Evolutionary conservation across 2,888 invertebrate species (phyloP), one percentile per base, ranked within the genome.

Genomic region (Cistogaster globosa): DNA sequence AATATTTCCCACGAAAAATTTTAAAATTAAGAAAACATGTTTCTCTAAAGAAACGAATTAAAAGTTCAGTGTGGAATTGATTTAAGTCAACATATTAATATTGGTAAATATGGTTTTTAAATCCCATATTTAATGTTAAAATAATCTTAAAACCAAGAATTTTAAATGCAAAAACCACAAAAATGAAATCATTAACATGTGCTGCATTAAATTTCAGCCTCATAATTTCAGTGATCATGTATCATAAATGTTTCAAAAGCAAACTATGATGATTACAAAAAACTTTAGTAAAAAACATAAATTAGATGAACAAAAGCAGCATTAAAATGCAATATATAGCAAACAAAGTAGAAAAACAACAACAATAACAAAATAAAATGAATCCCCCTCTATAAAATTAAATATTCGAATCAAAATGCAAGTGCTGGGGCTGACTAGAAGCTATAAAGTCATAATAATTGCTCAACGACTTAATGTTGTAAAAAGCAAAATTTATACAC

Each of bases 381-480:
- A 84, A 69, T 81, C 53, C 63, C 72, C 81, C 72, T 69, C 53
- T 36, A 22, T 11, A 55, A 67, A 9, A 67, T 42, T 65, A 76
- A 76, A 69, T 78, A 82, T 81, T 78, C 74, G 74, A 85, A 78
- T 81, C 74, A 60, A 68, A 82, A 74, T 69, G 78, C 84, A 81
- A 77, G 77, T 74, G 81, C 69, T 68, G 74, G 81, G 74, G 81
- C 53, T 63, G 81, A 65, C 77, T 81, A 68, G 68, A 77, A 81
- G 84, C 84, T 65, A 78, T 72, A 77, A 77, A 81, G 67, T 76
- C 72, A 81, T 78, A 74, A 78, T 78, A 65, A 85, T 85, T 82
- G 71, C 82, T 71, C 85, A 74, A 82, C 75, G 85, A 78, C 75
- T 85, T 75, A 82, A 85, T 85, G 84, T 42, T 72, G 63, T 69